Base-by-base conservation (phyloP, 2,113 vertebrate genomes). In the Saccopteryx bilineata region DNA sequence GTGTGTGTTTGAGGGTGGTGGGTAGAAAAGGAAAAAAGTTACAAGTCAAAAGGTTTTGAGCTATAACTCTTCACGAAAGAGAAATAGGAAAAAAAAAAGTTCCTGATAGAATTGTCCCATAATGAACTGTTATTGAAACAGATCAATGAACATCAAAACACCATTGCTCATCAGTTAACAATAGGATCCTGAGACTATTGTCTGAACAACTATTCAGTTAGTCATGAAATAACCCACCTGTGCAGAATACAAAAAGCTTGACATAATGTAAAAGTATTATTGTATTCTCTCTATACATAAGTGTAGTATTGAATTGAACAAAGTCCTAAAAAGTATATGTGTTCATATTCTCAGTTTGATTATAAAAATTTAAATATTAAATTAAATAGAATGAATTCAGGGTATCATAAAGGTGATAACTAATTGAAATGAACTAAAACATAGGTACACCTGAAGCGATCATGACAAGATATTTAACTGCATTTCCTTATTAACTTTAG, bases 321-420 rank as follows among this genome's bases (percentile, higher is more conserved):
- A 90, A 95, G 23, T 81, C 33, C 65, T 88, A 88, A 94, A 81
- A 81, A 60, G 28, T 18, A 26, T 17, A 79, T 65, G 24, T 61
- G 39, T 6, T 39, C 75, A 48, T 9, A 15, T n/a, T 79, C 75
- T 94, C 66, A 69, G 50, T 80, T 82, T 19, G 5, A 72, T 89
- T 83, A 69, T 50, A 91, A 94, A 69, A 80, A 91, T 91, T 58
- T 52, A 96, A 96, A 87, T 72, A 89, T 60, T 93, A 95, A 88
- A 10, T 63, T 66, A 95, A 71, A 65, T 7, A 84, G 80, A 91
- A 68, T 76, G 9, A 94, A 94, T 63, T 95, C 56, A 87, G 31
- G 69, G 54, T 90, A 88, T 87, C 28, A 90, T n/a, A 85, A 91
- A 92, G 10, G 8, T 85, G 26, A 24, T 12, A 94, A 72, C 60